Evolutionary conservation across 2,113 vertebrate genomes (phyloP).

Genomic region (Dicentrarchus labrax): DNA sequence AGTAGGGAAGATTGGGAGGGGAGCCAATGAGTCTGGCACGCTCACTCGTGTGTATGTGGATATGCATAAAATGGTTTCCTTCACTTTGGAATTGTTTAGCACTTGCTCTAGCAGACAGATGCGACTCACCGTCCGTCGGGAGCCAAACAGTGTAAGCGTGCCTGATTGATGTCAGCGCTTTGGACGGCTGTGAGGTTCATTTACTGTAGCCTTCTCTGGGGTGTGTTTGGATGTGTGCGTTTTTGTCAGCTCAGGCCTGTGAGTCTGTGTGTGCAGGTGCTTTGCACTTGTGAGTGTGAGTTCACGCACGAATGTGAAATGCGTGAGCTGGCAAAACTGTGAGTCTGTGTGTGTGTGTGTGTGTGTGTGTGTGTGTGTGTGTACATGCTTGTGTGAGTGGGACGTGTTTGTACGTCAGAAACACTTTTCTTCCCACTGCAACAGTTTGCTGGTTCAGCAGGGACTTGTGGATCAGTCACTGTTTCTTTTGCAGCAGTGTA

Average conservation of each 20-base stretch:
- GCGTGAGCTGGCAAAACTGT: slow-evolving; percentile 27
- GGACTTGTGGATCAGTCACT: slow-evolving; percentile 68
- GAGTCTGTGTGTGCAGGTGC: slow-evolving; percentile 65
- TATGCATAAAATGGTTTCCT: slow-evolving; percentile 69
- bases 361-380: neutral
- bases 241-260: slow-evolving; percentile 44
- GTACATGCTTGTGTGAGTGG: slow-evolving; percentile 13
- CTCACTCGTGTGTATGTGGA: slow-evolving; percentile 47
- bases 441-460: slow-evolving; percentile 78
- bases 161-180: slow-evolving; percentile 80
- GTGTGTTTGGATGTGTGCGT: slow-evolving; percentile 59
- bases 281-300: slow-evolving; percentile 5
- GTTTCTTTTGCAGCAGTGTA: slow-evolving; percentile 61
- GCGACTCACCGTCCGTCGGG: slow-evolving; percentile 75
- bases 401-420: slow-evolving; percentile 45
- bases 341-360: neutral
- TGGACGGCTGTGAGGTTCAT: slow-evolving; percentile 78
- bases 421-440: slow-evolving; percentile 56
- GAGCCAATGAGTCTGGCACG: slow-evolving; percentile 58
- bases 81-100: slow-evolving; percentile 77
- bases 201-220: slow-evolving; percentile 75
- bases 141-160: slow-evolving; percentile 63
- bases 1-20: slow-evolving; percentile 35
- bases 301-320: neutral
- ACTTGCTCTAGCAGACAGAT: slow-evolving; percentile 75